These are phyloP conservation scores for Gambusia yucatana DNA, from an alignment of 2,797 vertebrate genomes.

Conservation along the genomic window DNA sequence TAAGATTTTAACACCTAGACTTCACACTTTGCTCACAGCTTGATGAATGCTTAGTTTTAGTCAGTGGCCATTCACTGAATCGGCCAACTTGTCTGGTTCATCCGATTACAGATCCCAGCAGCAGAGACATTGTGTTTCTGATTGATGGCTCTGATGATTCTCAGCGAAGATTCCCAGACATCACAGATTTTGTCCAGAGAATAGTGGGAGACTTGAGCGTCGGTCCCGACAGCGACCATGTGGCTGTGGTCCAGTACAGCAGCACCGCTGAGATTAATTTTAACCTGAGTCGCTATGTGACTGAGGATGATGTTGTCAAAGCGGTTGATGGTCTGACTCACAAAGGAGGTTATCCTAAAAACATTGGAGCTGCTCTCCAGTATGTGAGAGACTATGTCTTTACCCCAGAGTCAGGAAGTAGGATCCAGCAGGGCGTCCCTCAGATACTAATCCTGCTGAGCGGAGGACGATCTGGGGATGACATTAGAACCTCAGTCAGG, in stretches of 20 bases:
- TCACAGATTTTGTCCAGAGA: conserved; percentile 77
- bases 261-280: conserved; percentile 71
- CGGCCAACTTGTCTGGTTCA: conserved; percentile 29
- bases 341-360: conserved; percentile 77
- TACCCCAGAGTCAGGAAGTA: conserved; percentile 75
- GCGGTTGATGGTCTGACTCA: conserved; percentile 68
- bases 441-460: conserved; percentile 81
- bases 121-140: conserved; percentile 82
- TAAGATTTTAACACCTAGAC: conserved; percentile 52
- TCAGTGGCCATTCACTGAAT: not conserved
- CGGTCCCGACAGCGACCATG: conserved; percentile 61
- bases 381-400: conserved; percentile 73
- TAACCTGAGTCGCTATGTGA: conserved; percentile 68
- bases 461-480: conserved; percentile 80
- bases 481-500: conserved; percentile 72
- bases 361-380: conserved; percentile 79
- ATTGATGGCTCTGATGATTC: conserved; percentile 81
- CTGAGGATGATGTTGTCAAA: conserved; percentile 64
- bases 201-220: conserved; percentile 69
- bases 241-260: conserved; percentile 81
- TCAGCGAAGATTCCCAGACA: conserved; percentile 65
- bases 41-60: not conserved
- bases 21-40: not conserved
- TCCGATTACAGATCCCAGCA: conserved; percentile 70
- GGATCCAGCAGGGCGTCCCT: conserved; percentile 72